Base-by-base conservation (phyloP, 1,140 invertebrate species). In the Drosophila kanapiae region DNA sequence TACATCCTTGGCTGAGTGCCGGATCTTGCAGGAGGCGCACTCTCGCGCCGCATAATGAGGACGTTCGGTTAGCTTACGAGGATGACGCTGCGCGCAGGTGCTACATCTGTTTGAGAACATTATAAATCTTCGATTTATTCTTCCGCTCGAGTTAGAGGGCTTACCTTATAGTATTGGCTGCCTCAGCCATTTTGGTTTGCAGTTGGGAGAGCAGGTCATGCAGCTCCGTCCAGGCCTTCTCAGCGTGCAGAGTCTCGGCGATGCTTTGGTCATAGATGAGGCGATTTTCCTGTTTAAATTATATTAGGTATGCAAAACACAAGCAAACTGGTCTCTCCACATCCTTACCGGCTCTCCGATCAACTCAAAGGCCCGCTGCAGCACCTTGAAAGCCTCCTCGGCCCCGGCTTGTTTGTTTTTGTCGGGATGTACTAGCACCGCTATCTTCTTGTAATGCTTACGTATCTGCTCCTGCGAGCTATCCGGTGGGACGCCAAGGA, bases 371-470 rank as follows among this genome's bases (percentile, higher is more conserved):
- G 98, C 98, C 92, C 98, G 96, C 72, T 98, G 97, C 75, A 99
- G 94, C 91, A 98, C 98, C 94, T 99, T 99, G 93, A 99, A 99
- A 31, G 98, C 98, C 94, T 99, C 98, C 92, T 99, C 98, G 9
- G 98, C 97, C 53, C 98, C 98, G 10, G 97, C 96, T 92, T 98
- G 97, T 90, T 96, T 96, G 94, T 99, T 99, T 94, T 99, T 99
- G 91, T 98, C 98, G 1, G 98, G 98, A 95, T 99, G 98, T 47
- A 99, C 98, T 13, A 99, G 94, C 87, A 98, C 96, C 5, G 98
- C 98, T 93, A 99, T 98, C 78, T 96, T 95, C 85, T 97, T 96
- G 92, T 98, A 99, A 94, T 99, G 98, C 83, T 97, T 96, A 87
- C 98, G 98, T 82, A 99, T 98, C 83, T 98, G 97, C 81, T 99